Evolutionary conservation across 2,888 invertebrate species (phyloP), one percentile per base, ranked within the genome.

Genomic region (Stenurella melanura): DNA sequence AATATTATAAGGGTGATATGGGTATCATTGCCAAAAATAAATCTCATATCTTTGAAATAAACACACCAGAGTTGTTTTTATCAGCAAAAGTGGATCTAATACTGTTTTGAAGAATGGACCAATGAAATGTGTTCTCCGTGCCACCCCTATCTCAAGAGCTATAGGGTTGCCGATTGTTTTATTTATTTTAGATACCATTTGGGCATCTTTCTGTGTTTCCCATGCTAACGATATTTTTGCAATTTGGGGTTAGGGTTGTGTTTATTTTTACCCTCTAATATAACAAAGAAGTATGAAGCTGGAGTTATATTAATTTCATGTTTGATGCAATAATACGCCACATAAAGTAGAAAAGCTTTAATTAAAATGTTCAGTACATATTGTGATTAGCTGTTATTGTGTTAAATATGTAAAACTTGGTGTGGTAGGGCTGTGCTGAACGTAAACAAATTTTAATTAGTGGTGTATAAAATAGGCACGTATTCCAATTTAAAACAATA

Each of bases 181-280:
- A 72, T 72, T 72, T 72, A 72, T 72, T 72, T 72, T 72, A 72
- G 72, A 30, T 72, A 54, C 72, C 72, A 72, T 72, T 72, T 63
- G 72, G 72, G 50, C 61, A 30, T 50, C 50, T 54, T 30, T 72
- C 60, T 15, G 12, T 34, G 50, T 86, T 86, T 67, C 87, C 86
- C 87, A 86, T 85, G 82, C 83, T 85, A 84, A 81, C 80, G 80
- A 78, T 82, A 83, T 83, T 82, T 82, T 83, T 77, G 76, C 80
- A 74, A 77, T 73, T 80, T 78, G 79, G 79, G 82, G 74, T 73
- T 76, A 38, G 77, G 77, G 78, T 76, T 60, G 81, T 82, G 81
- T 83, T 83, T 84, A 82, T 83, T 82, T 82, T 82, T 81, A 77
- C 80, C 81, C 80, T 77, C 78, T 74, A 71, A 74, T 71, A 67